Evolutionary conservation across 2,888 invertebrate species (phyloP).

Genomic region (Tuberolachnus salignus): DNA sequence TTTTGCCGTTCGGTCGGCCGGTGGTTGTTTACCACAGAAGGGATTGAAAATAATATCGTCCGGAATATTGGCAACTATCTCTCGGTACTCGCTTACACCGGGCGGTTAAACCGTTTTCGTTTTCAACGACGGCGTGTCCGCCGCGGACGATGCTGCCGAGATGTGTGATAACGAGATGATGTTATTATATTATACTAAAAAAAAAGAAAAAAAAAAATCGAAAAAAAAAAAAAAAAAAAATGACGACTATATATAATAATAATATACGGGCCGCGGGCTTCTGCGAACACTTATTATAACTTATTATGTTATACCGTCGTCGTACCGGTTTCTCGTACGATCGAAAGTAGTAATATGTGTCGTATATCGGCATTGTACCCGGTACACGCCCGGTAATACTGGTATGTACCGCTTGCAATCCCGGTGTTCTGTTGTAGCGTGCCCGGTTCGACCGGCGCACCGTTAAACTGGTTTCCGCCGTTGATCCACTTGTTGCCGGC

Average conservation of each 20-base stretch:
- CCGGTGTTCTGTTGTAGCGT: background rate
- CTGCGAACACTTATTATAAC: slow-evolving; percentile 9
- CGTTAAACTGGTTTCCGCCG: slow-evolving; percentile 47
- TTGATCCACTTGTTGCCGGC: slow-evolving; percentile 51
- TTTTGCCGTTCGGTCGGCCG: no score
- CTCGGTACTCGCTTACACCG: no score
- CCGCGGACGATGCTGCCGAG: background rate
- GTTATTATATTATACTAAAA: slow-evolving; percentile 10
- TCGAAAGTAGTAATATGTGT: slow-evolving; percentile 23
- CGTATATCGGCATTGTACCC: slow-evolving; percentile 20
- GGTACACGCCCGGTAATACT: slow-evolving; percentile 28
- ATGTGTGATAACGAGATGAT: slow-evolving; percentile 23
- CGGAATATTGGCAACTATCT: no score
- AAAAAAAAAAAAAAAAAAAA: no score
- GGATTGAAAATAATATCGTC: no score
- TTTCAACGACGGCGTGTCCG: background rate
- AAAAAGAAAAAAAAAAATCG: no score
- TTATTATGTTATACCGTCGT: background rate
- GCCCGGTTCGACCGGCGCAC: slow-evolving; percentile 2
- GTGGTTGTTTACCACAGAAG: no score
- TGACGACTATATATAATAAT: background rate
- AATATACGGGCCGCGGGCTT: background rate
- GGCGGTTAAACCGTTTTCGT: no score
- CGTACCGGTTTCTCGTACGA: slow-evolving; percentile 33
- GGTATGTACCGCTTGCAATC: slow-evolving; percentile 30